Percentiles rank a stretch among this genome's conserved stretches.
These are phyloP conservation scores for Crioceris asparagi DNA, from an alignment of 2,888 invertebrate genomes.

Conservation along the genomic window DNA sequence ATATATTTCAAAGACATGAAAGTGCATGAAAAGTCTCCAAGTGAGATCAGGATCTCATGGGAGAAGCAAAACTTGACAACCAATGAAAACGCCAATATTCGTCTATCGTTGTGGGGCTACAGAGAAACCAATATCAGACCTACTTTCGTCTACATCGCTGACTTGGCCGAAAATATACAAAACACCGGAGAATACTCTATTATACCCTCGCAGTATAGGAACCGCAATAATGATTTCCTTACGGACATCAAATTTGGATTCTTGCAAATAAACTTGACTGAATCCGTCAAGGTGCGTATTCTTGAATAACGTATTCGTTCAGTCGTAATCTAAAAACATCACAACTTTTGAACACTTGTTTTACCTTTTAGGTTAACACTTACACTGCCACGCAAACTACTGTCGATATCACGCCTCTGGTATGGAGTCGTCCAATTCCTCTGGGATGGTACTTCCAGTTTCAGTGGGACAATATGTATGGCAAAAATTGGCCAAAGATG, in stretches of 20 bases:
- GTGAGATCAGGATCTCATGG: constrained; percentile 72
- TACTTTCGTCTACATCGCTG: constrained; percentile 69
- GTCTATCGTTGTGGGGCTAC: constrained; percentile 83
- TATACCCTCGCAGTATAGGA: constrained; percentile 59
- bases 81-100: constrained; percentile 63
- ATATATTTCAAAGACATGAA: constrained; percentile 69
- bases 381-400: constrained; percentile 12
- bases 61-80: constrained; percentile 74
- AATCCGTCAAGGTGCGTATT: constrained; percentile 40
- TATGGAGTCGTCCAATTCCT: constrained; percentile 90
- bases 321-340: not conserved
- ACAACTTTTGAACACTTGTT: constrained; percentile 1
- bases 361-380: constrained; percentile 13
- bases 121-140: constrained; percentile 73
- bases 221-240: constrained; percentile 56
- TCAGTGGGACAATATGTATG: constrained; percentile 77
- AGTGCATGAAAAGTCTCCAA: constrained; percentile 62
- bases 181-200: constrained; percentile 58
- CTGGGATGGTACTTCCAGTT: constrained; percentile 85
- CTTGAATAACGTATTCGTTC: not conserved
- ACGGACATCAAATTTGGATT: constrained; percentile 77
- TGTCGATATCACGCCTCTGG: constrained; percentile 37
- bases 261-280: constrained; percentile 76
- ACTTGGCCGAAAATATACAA: constrained; percentile 47
- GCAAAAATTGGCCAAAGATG: constrained; percentile 68